A percentile compares a stretch with the other conserved stretches of the same genome.
Evolutionary conservation across 2,797 vertebrate genomes (phyloP).

Genomic region (Percopsis omiscomaycus): DNA sequence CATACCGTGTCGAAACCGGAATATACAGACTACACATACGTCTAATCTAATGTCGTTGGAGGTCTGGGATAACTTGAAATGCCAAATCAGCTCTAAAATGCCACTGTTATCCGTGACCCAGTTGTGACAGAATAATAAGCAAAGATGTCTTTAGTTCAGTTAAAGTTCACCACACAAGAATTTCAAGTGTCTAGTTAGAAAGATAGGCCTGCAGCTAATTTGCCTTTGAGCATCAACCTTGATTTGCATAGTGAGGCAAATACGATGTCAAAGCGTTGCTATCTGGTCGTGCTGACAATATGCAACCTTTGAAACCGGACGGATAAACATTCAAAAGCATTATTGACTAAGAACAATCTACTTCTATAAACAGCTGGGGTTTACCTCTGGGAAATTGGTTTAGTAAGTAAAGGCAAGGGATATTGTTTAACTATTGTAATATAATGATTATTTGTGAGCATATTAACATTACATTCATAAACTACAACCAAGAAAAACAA

Average conservation of each 20-base stretch:
- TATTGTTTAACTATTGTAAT: too few species aligned
- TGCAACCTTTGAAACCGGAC: slow-evolving; percentile 16
- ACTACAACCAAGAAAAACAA: too few species aligned
- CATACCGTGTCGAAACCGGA: too few species aligned
- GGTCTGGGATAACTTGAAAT: slow-evolving; percentile 24
- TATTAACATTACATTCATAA: too few species aligned
- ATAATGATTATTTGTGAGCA: too few species aligned
- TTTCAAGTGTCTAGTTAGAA: slow-evolving; percentile 12
- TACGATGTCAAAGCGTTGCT: slow-evolving; percentile 23
- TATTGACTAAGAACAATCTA: slow-evolving; percentile 40
- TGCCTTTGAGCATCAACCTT: slow-evolving; percentile 38
- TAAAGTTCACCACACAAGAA: slow-evolving; percentile 57
- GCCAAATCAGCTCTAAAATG: slow-evolving; percentile 27
- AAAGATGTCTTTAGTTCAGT: slow-evolving; percentile 35
- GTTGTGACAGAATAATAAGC: slow-evolving; percentile 25
- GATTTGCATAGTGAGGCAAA: slow-evolving; percentile 43
- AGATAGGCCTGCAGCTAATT: slow-evolving; percentile 1
- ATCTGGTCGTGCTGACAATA: slow-evolving; percentile 18
- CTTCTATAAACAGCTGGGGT: too few species aligned
- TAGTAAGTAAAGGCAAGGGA: too few species aligned
- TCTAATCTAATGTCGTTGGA: not conserved
- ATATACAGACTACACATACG: too few species aligned
- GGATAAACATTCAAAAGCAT: slow-evolving; percentile 31
- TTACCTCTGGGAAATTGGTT: too few species aligned
- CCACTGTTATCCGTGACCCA: slow-evolving; percentile 51